These are phyloP conservation scores for Microctenopoma lineatum DNA, from an alignment of 2,797 vertebrate genomes.

Conservation along the genomic window DNA sequence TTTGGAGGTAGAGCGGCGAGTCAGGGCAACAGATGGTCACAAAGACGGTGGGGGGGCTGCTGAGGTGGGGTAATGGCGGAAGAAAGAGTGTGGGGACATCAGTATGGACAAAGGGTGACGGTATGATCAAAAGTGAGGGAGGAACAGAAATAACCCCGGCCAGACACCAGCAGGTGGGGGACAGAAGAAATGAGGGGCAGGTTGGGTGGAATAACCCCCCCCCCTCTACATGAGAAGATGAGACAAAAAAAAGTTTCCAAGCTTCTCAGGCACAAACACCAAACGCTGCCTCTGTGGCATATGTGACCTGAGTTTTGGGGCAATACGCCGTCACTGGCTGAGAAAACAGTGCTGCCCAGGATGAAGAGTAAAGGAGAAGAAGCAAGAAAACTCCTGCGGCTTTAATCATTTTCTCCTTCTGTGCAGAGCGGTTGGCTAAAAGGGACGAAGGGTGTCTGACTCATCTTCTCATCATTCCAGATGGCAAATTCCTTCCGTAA, in stretches of 20 bases:
- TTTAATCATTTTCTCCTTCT: slow-evolving; percentile 59
- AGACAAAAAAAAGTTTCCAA: background rate
- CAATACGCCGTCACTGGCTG: slow-evolving; percentile 5
- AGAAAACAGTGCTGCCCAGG: slow-evolving; percentile 21
- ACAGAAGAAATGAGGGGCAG: no score
- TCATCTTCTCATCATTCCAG: slow-evolving; percentile 83
- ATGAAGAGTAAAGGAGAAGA: slow-evolving; percentile 33
- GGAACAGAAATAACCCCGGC: background rate
- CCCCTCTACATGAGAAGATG: background rate
- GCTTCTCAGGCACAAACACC: slow-evolving; percentile 8
- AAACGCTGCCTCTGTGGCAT: background rate
- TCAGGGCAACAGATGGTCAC: slow-evolving; percentile 77
- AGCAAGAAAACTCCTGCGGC: slow-evolving; percentile 44
- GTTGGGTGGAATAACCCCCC: no score
- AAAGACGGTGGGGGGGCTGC: slow-evolving; percentile 58
- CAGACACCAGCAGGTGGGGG: background rate
- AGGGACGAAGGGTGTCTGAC: slow-evolving; percentile 78
- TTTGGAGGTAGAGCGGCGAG: slow-evolving; percentile 72
- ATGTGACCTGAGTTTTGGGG: slow-evolving; percentile 10
- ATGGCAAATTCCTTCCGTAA: slow-evolving; percentile 82
- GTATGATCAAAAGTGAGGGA: slow-evolving; percentile 5
- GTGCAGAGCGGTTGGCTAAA: slow-evolving; percentile 69
- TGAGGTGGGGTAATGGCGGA: slow-evolving; percentile 14
- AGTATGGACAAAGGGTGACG: slow-evolving; percentile 2
- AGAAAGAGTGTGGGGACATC: slow-evolving; percentile 26